Evolutionary conservation across 2,888 invertebrate genomes (phyloP), one percentile per base, ranked within the genome.

Genomic region (Andricus quercusramuli): DNA sequence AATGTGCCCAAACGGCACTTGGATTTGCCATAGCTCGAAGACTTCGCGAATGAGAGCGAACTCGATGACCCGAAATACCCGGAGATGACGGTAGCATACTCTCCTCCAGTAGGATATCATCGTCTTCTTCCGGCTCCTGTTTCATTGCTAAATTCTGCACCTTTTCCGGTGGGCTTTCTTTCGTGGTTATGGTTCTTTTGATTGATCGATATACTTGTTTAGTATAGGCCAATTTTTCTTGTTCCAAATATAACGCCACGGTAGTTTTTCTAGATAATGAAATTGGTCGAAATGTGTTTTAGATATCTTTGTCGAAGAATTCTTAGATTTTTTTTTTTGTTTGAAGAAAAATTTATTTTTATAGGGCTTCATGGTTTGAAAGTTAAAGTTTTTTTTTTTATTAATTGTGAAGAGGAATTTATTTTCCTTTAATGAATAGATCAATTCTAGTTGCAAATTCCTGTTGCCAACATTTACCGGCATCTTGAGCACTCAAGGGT

Each of bases 1-100:
- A 93, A 80, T 92, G 92, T 4, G 92, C 92, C 92, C 92, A 93
- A 47, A 93, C 92, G 2, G 92, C 92, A 85, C 92, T 92, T 0
- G 92, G 92, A 80, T 93, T 93, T 3, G 92, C 92, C 92, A 92
- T 93, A 5, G 92, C 92, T 25, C 92, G 86, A 0, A 92, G 84
- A 79, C 92, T 93, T 3, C 92, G 87, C 25, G 92, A 87, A 79
- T 93, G 92, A 17, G 92, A 92, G 51, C 92, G 87, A 22, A 92
- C 92, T 29, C 92, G 85, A n/a, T 56, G 74, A 80, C 88, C 80
- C 81, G 83, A 78, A 17, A 70, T 65, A 17, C 76, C 70, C 29
- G 81, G 66, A n/a, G 86, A 79, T 15, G 89, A 80, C 29, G 86
- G 81, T 13, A 86, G 82, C 20, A 86, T 79, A 17, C 78, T 78